Conservation (phyloP, 37 sponge, comb jelly and placozoan species). For the Ianthella basta region DNA sequence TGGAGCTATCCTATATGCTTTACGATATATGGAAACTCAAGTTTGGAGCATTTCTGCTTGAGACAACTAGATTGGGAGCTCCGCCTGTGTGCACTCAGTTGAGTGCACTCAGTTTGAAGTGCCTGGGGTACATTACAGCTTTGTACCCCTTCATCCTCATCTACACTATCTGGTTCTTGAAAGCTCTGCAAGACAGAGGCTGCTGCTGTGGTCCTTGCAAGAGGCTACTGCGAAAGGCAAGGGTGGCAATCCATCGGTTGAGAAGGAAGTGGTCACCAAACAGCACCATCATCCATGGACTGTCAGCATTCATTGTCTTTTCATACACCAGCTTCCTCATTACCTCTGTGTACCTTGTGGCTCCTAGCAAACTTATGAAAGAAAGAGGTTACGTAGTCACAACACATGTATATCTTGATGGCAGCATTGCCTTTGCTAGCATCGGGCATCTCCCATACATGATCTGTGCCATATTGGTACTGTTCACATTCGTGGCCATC, state of each 20-base stretch:
- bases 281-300: slow-evolving; percentile 30
- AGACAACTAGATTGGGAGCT: neutral
- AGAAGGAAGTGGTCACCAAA: slow-evolving; percentile 17
- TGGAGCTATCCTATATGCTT: neutral
- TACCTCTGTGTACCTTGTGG: neutral
- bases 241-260: slow-evolving; percentile 1
- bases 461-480: neutral
- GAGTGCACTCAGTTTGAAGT: neutral
- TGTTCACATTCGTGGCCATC: slow-evolving; percentile 12
- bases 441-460: neutral
- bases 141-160: slow-evolving; percentile 20
- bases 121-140: neutral
- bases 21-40: slow-evolving; percentile 10
- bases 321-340: slow-evolving; percentile 25
- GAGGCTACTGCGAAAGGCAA: no score
- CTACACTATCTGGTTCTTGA: neutral
- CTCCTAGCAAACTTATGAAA: neutral
- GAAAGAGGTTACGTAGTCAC: neutral
- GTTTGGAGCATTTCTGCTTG: neutral
- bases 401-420: neutral
- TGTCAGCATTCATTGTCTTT: slow-evolving; percentile 13
- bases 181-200: slow-evolving; percentile 19
- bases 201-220: slow-evolving; percentile 21
- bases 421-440: neutral
- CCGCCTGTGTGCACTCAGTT: neutral